A percentile compares a stretch with the other conserved stretches of the same genome.
phyloP scores from a whole-genome alignment of 2,888 invertebrate species.

The Drosophila borborema region DNA sequence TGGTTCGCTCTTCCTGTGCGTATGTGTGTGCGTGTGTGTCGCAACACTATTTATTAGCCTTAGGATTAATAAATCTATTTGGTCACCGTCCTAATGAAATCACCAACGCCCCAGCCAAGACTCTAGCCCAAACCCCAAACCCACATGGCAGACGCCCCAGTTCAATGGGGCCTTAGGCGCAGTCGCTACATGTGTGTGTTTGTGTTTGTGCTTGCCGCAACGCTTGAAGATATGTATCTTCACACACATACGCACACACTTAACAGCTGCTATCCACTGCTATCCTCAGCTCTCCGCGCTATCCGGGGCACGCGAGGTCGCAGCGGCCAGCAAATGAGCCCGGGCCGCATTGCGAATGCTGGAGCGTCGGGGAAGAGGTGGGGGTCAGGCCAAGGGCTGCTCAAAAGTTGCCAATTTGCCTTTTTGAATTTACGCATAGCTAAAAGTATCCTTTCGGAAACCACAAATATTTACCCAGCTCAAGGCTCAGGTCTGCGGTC shows the following conservation, averaged over 20 bases:
- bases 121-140: conserved; percentile 15
- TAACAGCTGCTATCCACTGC: conserved; percentile 19
- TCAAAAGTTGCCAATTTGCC: conserved; percentile 82
- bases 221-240: conserved; percentile 68
- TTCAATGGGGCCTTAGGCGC: conserved; percentile 35
- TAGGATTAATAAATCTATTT: conserved; percentile 85
- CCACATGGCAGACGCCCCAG: conserved; percentile 3
- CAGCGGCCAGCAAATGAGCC: conserved; percentile 59
- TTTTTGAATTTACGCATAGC: conserved; percentile 83
- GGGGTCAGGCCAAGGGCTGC: conserved; percentile 19
- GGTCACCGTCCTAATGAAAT: conserved; percentile 83
- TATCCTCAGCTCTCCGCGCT: conserved; percentile 1
- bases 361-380: neutral
- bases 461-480: conserved; percentile 85
- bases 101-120: conserved; percentile 54
- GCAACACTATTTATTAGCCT: conserved; percentile 84
- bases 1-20: conserved; percentile 45
- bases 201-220: conserved; percentile 67
- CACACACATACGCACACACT: conserved; percentile 51
- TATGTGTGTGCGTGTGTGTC: conserved; percentile 50
- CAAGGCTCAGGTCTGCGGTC: conserved; percentile 80
- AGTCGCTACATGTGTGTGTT: conserved; percentile 36
- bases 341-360: conserved; percentile 12
- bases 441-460: conserved; percentile 82
- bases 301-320: conserved; percentile 11